Percentiles rank a stretch among this genome's conserved stretches.
Evolutionary conservation across 2,888 invertebrate genomes (phyloP).

Genomic region (Nomada fabriciana): DNA sequence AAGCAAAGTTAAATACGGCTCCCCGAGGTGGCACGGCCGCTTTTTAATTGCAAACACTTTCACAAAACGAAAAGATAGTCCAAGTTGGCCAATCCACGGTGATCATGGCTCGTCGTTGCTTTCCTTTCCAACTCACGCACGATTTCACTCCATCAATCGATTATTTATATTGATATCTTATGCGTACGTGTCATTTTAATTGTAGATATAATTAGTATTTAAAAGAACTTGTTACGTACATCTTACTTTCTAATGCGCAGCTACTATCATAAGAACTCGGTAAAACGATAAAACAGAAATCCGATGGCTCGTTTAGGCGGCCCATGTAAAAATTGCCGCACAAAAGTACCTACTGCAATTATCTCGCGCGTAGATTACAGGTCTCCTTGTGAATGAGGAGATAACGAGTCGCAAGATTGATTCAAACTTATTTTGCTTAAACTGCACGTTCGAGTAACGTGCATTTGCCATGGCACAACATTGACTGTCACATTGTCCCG

Average conservation of each 20-base stretch:
- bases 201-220: neutral
- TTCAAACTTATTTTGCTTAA: neutral
- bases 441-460: neutral
- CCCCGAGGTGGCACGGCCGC: constrained; percentile 81
- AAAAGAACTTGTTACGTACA: constrained; percentile 8
- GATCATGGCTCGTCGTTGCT: constrained; percentile 15
- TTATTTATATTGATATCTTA: neutral
- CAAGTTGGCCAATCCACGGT: constrained; percentile 37
- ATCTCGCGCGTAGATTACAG: neutral
- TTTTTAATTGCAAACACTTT: constrained; percentile 83
- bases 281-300: constrained; percentile 1
- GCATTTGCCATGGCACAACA: neutral
- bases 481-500: neutral
- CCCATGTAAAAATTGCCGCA: neutral
- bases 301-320: neutral
- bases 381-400: neutral
- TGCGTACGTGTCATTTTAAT: neutral
- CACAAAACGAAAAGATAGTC: constrained; percentile 75
- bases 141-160: neutral
- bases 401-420: neutral
- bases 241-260: neutral
- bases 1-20: constrained; percentile 84
- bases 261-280: neutral
- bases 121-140: neutral
- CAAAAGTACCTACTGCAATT: neutral